Base-by-base conservation (phyloP, 2,113 vertebrate genomes). In the Nyctereutes procyonoides region DNA sequence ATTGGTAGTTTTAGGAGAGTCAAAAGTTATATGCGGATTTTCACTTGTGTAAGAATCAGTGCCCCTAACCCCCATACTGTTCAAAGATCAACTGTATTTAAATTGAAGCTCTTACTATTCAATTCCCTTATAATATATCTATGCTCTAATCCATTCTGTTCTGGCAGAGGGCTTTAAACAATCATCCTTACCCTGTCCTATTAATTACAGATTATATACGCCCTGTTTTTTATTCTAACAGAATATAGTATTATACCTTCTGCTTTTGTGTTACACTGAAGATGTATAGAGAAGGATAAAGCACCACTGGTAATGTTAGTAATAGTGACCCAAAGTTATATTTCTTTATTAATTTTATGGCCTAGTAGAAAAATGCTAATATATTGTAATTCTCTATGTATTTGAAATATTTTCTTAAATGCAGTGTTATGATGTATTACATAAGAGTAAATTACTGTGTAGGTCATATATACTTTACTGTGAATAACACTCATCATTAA, bases 151-250 rank as follows among this genome's bases (percentile, higher is more conserved):
- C 12, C 55, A 56, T 30, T 80, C 20, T 73, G 8, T 81, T 35
- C 11, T 84, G 20, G 8, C 9, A 62, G 12, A 67, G 30, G 4
- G 17, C 8, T 93, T 81, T 35, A 9, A 60, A 81, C 26, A n/a
- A 43, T n/a, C 16, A 55, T 88, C 62, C 38, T 92, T 63, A 26
- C 10, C 16, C 10, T 81, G 10, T 85, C 48, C 5, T n/a, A 80
- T 62, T 84, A 62, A 93, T 77, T 82, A 11, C 24, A 69, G 32
- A 80, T 92, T 53, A 85, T 55, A 73, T 62, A 74, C 53, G 8
- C 20, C 43, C 8, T 79, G 10, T 83, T 77, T 15, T 14, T 84
- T 73, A 1, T 73, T 92, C 51, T 88, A 38, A 94, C 10, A 56
- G 3, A 88, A 89, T 8, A 17, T 28, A 73, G 14, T 16, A 13